Percentiles rank a stretch among this genome's conserved stretches.
phyloP scores from a whole-genome alignment of 2,888 invertebrate species.

The Iphiclides podalirius region DNA sequence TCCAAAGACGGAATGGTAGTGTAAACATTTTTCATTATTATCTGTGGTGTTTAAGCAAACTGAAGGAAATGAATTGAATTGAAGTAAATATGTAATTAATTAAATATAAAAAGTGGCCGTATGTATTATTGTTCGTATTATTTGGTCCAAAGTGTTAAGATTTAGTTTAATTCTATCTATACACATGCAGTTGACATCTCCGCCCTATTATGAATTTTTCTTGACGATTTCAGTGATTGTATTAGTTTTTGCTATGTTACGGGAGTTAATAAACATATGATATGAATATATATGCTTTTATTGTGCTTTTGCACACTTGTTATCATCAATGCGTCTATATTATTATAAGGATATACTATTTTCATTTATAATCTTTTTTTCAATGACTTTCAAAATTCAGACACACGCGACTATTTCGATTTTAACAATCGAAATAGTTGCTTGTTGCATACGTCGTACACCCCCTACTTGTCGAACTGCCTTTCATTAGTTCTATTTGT shows the following conservation, averaged over 20 bases:
- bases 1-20: not conserved
- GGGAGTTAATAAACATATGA: constrained; percentile 41
- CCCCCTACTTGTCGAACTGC: no score
- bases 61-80: no score
- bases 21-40: not conserved
- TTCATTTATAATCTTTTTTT: no score
- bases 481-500: no score
- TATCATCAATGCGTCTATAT: no score
- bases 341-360: no score
- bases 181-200: constrained; percentile 10
- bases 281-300: constrained; percentile 28
- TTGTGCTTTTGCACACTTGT: constrained; percentile 14
- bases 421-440: no score
- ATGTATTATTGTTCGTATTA: not conserved
- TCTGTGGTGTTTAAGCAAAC: not conserved
- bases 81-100: not conserved
- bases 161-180: constrained; percentile 5
- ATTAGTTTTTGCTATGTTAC: constrained; percentile 39
- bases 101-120: not conserved
- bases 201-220: constrained; percentile 21
- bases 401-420: no score
- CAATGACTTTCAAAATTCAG: no score
- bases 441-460: no score
- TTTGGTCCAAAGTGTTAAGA: not conserved
- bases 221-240: constrained; percentile 18